Evolutionary conservation across 2,113 vertebrate species (phyloP).

Genomic region (Sciurus niger): DNA sequence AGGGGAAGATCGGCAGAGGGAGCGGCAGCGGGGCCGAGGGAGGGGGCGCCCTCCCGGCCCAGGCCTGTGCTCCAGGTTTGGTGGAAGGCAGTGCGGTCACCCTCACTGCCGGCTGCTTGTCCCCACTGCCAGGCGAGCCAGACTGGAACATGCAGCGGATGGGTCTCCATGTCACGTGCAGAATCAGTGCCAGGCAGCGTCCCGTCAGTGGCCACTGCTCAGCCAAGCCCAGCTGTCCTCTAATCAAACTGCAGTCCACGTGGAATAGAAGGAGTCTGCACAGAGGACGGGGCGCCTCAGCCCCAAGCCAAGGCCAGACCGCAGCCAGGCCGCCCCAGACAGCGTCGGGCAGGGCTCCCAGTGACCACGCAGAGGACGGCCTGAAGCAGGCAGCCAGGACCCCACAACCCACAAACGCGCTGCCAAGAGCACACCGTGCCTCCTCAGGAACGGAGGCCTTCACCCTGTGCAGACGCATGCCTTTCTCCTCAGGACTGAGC

Average conservation of each 20-base stretch:
- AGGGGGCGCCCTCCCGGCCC: no score
- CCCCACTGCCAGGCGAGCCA: not conserved
- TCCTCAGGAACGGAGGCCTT: not conserved
- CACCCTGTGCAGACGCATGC: not conserved
- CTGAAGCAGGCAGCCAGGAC: not conserved
- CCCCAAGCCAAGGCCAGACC: not conserved
- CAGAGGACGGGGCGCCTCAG: no score
- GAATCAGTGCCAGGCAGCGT: not conserved
- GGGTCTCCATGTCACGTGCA: not conserved
- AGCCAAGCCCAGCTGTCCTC: not conserved
- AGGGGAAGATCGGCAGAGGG: not conserved
- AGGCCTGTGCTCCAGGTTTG: not conserved
- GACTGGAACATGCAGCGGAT: not conserved
- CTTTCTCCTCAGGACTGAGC: not conserved
- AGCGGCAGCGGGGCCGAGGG: not conserved
- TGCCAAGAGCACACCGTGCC: not conserved
- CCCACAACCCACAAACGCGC: rapidly evolving
- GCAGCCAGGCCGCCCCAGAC: not conserved
- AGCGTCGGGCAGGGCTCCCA: not conserved
- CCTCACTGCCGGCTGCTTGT: not conserved
- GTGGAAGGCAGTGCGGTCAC: not conserved
- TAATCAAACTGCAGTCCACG: no score
- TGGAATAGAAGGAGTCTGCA: no score
- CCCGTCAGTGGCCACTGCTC: not conserved
- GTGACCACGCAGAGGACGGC: not conserved